Percentiles rank a stretch among this genome's conserved stretches.
These are phyloP conservation scores for Trichosurus vulpecula DNA, from an alignment of 2,797 vertebrate species.

Conservation along the genomic window DNA sequence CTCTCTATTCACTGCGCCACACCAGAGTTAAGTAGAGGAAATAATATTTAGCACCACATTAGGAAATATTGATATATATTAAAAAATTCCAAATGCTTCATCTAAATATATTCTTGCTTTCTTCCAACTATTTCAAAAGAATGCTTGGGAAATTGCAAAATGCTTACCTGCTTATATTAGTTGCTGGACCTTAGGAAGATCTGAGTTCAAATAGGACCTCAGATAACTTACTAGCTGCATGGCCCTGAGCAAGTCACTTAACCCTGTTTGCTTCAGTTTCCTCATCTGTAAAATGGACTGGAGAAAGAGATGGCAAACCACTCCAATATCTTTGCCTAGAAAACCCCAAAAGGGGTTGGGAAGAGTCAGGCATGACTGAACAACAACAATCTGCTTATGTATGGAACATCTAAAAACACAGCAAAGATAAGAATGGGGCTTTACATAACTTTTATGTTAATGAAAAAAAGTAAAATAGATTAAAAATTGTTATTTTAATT, in stretches of 20 bases:
- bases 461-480: background rate
- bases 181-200: background rate
- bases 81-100: slow-evolving; percentile 24
- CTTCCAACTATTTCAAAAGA: slow-evolving; percentile 47
- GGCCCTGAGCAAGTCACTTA: background rate
- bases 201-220: background rate
- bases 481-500: background rate
- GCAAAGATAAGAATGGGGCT: background rate
- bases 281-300: background rate
- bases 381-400: background rate
- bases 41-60: background rate
- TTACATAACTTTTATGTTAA: slow-evolving; percentile 25
- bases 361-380: background rate
- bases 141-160: slow-evolving; percentile 21
- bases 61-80: background rate
- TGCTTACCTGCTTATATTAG: background rate
- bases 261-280: background rate
- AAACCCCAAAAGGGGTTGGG: background rate
- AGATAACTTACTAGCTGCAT: background rate
- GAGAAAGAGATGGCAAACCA: background rate
- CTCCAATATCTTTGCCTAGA: background rate
- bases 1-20: background rate
- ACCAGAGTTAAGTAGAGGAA: background rate
- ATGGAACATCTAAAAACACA: background rate
- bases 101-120: slow-evolving; percentile 32